Conservation (phyloP, 2,888 invertebrate genomes). For the Barypeithes pellucidus region DNA sequence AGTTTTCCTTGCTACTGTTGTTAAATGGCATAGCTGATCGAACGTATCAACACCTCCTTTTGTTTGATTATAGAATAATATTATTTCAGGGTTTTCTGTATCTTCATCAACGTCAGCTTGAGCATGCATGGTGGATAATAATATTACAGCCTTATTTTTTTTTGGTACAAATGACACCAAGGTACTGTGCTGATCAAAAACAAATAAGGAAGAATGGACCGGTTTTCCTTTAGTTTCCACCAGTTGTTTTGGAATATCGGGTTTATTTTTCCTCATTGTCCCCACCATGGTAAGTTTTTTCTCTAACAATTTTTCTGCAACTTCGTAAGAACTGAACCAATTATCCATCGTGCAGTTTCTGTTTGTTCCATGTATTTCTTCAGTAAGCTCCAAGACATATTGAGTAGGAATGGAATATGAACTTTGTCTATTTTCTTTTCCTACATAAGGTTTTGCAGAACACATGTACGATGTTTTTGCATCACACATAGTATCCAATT, state of each 20-base stretch:
- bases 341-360: slow-evolving; percentile 39
- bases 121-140: slow-evolving; percentile 50
- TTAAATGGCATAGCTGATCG: slow-evolving; percentile 53
- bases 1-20: slow-evolving; percentile 54
- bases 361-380: slow-evolving; percentile 35
- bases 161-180: slow-evolving; percentile 28
- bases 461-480: slow-evolving; percentile 47
- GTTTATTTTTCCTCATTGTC: slow-evolving; percentile 38
- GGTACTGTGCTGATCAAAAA: slow-evolving; percentile 39
- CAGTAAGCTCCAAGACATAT: slow-evolving; percentile 33
- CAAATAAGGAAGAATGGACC: slow-evolving; percentile 37
- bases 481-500: slow-evolving; percentile 50
- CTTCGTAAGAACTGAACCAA: slow-evolving; percentile 39
- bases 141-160: slow-evolving; percentile 40
- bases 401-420: slow-evolving; percentile 31
- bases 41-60: slow-evolving; percentile 59
- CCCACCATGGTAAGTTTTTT: slow-evolving; percentile 34
- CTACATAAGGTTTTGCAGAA: slow-evolving; percentile 51
- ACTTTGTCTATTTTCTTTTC: slow-evolving; percentile 37
- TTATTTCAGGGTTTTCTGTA: slow-evolving; percentile 50
- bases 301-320: slow-evolving; percentile 39
- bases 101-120: slow-evolving; percentile 45
- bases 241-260: slow-evolving; percentile 36
- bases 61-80: slow-evolving; percentile 51
- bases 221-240: slow-evolving; percentile 28